Conservation (phyloP, 92 coral and sea anemone species). For the Montipora capitata region DNA sequence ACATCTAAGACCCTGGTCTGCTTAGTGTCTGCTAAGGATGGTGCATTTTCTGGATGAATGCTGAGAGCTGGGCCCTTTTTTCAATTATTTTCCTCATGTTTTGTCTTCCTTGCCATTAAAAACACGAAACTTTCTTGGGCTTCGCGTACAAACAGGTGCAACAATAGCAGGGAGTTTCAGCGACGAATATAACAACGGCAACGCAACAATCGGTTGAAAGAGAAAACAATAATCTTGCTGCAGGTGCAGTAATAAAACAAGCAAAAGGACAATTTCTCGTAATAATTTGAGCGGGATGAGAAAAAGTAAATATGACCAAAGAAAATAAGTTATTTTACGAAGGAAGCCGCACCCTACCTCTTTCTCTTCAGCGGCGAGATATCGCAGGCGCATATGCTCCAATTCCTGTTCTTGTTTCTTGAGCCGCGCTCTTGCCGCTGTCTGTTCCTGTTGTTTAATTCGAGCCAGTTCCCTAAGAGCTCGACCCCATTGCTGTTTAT, state of each 20-base stretch:
- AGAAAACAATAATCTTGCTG: too few relatives aligned
- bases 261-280: too few relatives aligned
- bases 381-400: slow-evolving; percentile 97
- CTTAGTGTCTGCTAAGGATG: too few relatives aligned
- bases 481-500: slow-evolving; percentile 98
- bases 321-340: neutral
- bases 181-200: too few relatives aligned
- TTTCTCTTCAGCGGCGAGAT: slow-evolving; percentile 98
- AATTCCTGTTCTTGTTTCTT: slow-evolving; percentile 96
- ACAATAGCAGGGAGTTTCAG: too few relatives aligned
- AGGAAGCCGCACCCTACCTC: slow-evolving; percentile 70
- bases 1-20: too few relatives aligned
- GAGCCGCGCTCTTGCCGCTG: slow-evolving; percentile 91
- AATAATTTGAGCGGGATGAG: too few relatives aligned
- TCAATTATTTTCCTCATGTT: neutral
- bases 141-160: too few relatives aligned
- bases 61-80: neutral
- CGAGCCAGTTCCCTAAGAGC: slow-evolving; percentile 98
- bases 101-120: too few relatives aligned
- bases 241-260: neutral
- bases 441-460: slow-evolving; percentile 96
- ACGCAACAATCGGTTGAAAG: too few relatives aligned
- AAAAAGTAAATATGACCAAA: neutral
- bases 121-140: too few relatives aligned
- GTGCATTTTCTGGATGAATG: too few relatives aligned